A percentile compares a stretch with the other conserved stretches of the same genome.
These are phyloP conservation scores for Macquaria australasica DNA, from an alignment of 2,113 vertebrate genomes.

Conservation along the genomic window DNA sequence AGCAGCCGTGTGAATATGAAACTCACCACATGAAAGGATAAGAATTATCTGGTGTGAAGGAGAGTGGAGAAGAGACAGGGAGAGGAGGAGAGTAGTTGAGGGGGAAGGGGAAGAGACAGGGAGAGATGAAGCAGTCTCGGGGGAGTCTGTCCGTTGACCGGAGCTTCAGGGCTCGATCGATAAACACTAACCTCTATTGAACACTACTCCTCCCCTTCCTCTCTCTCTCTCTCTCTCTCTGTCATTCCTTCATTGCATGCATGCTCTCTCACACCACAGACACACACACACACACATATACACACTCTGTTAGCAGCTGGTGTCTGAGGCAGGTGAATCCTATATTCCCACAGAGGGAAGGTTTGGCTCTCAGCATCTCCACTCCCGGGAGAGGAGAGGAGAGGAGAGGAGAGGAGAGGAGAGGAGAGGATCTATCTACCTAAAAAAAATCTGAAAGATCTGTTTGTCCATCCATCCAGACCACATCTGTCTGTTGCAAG, in stretches of 20 bases:
- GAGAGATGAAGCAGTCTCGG: constrained; percentile 79
- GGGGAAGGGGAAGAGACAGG: constrained; percentile 58
- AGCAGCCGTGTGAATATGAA: constrained; percentile 63
- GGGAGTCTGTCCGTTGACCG: constrained; percentile 86
- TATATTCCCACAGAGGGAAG: constrained; percentile 79
- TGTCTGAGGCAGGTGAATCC: constrained; percentile 81
- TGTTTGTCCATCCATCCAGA: background rate
- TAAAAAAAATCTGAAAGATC: background rate
- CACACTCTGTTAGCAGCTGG: constrained; percentile 75
- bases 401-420: constrained; percentile 4
- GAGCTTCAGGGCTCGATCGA: constrained; percentile 85
- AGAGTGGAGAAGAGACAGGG: constrained; percentile 20
- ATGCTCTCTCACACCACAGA: constrained; percentile 66
- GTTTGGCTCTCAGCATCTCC: constrained; percentile 71
- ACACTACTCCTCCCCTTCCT: constrained; percentile 76
- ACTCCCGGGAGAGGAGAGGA: constrained; percentile 42
- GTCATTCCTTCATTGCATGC: constrained; percentile 71
- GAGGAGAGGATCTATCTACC: background rate
- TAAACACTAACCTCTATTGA: constrained; percentile 90
- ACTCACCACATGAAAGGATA: constrained; percentile 70
- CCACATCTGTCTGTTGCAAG: constrained; percentile 11
- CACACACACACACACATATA: constrained; percentile 45
- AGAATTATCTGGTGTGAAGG: constrained; percentile 57
- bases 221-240: constrained; percentile 55
- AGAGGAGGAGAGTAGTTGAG: constrained; percentile 46